Evolutionary conservation across 2,888 invertebrate genomes (phyloP).

Genomic region (Laspeyria flexula): DNA sequence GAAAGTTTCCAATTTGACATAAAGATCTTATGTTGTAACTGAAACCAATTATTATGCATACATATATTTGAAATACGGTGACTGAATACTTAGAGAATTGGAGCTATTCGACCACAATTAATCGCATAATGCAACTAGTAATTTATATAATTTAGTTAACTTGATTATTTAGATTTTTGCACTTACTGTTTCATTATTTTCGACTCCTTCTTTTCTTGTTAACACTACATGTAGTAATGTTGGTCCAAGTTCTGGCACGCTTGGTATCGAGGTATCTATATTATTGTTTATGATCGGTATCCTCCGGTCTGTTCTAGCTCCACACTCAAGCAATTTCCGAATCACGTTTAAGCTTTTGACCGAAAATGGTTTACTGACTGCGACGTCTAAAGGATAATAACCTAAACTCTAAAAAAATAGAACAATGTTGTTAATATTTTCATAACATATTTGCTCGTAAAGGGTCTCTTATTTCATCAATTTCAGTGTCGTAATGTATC

Average conservation of each 20-base stretch:
- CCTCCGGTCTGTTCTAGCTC: conserved; percentile 58
- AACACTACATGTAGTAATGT: conserved; percentile 69
- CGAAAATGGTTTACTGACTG: conserved; percentile 60
- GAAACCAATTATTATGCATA: too few relatives aligned
- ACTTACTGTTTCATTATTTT: conserved; percentile 59
- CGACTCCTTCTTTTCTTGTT: conserved; percentile 55
- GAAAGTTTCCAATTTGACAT: too few relatives aligned
- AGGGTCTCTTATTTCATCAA: too few relatives aligned
- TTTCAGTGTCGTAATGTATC: too few relatives aligned
- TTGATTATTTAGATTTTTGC: too few relatives aligned
- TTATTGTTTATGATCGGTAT: conserved; percentile 31
- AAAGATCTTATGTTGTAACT: too few relatives aligned
- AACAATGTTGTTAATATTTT: background rate
- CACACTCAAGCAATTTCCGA: conserved; percentile 59
- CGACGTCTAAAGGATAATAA: conserved; percentile 66
- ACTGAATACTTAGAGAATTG: too few relatives aligned
- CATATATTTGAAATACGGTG: too few relatives aligned
- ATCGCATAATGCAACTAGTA: too few relatives aligned
- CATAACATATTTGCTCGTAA: too few relatives aligned
- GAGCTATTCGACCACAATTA: too few relatives aligned
- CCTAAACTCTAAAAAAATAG: conserved; percentile 50
- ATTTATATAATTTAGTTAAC: too few relatives aligned
- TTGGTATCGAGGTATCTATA: conserved; percentile 3
- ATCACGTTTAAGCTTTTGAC: conserved; percentile 59
- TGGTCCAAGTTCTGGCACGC: conserved; percentile 53